Base-by-base conservation (phyloP, 2,888 invertebrate genomes). In the Acanthosepion pharaonis region DNA sequence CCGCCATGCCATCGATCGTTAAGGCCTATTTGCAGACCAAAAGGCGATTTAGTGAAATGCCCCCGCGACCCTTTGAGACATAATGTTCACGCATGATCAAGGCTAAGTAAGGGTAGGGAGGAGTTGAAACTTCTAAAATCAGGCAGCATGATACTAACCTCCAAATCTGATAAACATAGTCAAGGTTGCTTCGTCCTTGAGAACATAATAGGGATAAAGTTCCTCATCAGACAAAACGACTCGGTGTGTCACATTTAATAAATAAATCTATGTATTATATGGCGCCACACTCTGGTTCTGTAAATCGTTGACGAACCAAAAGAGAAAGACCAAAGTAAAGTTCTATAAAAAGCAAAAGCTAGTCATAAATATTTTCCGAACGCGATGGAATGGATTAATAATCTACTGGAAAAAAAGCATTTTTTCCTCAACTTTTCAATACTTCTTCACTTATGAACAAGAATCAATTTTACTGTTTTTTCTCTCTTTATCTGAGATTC, bases 1-100 rank as follows among this genome's bases (percentile, higher is more conserved):
- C 33, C n/a, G n/a, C 78, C 78, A 78, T n/a, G 78, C 78, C 78
- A 78, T 78, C n/a, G 78, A 78, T 78, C 78, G 78, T n/a, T 15
- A 33, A 78, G 78, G 78, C 78, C 78, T 78, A 78, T 78, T 78
- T 78, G 78, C 78, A 78, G n/a, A 78, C 78, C 20, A n/a, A 78
- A 78, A n/a, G 78, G 78, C 78, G n/a, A 33, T 78, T 78, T 78
- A 78, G 78, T n/a, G 78, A 78, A 78, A 78, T 78, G 78, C n/a
- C 78, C n/a, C 33, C n/a, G 78, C 78, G 78, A 78, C n/a, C 78
- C 78, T 78, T 33, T 78, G 78, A 78, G 78, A 33, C 18, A 78
- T 78, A 78, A 78, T 59, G n/a, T 78, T 78, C 78, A 78, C 78
- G 78, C 78, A 78, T 78, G 78, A 78, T n/a, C 78, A n/a, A 25